Base-by-base conservation (phyloP, 30 jellyfish, hydroid and myxozoan genomes). In the Chrysaora quinquecirrha region DNA sequence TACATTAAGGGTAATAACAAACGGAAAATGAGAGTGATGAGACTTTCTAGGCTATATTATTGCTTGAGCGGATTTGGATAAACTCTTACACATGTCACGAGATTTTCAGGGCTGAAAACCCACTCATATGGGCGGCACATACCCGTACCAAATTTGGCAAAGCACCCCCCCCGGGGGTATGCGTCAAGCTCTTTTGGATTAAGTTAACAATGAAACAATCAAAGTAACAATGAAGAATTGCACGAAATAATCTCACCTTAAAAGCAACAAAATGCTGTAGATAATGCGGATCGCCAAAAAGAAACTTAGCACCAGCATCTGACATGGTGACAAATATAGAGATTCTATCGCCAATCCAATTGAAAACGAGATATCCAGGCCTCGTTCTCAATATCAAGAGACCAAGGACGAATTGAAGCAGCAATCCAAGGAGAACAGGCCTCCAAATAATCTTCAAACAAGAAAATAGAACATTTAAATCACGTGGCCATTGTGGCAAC, bases 231-330 rank as follows among this genome's bases (percentile, higher is more conserved):
- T n/a, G n/a, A n/a, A n/a, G n/a, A 43, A 43, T 43, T 4, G 9
- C 11, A 43, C n/a, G n/a, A 43, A 43, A 14, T 6, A 6, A 29
- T 3, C 31, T 32, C 22, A 73, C 85, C 85, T 73, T 73, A 29
- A 73, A 73, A 1, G 85, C 85, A 43, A 73, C 52, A 48, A 73
- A 73, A 48, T 73, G 85, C 18, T 21, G 11, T 9, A 19, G 48
- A 22, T 78, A 32, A 3, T 84, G 48, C 22, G 30, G 29, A 35
- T 60, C 65, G 4, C 82, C 64, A 54, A 76, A 76, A 43, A 76
- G 64, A 33, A 76, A 76, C 27, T 48, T 50, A 1, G 87, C 66
- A 16, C 87, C 87, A 6, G 48, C 76, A 32, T 64, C 76, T 27
- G 76, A 64, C 48, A 64, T 27, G 11, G 52, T 64, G n/a, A 64